Conservation (phyloP, 30 jellyfish, hydroid and myxozoan species). For the Aurelia coerulea region DNA sequence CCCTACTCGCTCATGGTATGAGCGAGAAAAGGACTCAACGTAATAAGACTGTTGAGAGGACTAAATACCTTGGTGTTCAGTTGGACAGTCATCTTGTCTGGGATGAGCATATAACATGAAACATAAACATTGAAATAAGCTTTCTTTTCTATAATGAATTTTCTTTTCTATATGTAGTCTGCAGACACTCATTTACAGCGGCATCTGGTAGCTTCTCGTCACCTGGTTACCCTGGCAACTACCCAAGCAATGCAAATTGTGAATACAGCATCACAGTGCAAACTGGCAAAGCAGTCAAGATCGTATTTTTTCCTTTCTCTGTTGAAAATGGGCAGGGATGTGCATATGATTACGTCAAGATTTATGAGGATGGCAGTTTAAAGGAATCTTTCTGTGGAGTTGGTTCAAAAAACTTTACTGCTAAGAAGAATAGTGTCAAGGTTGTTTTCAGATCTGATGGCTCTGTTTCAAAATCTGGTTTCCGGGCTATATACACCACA, state of each 20-base stretch:
- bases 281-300: slow-evolving; percentile 4
- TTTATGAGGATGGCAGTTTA: background rate
- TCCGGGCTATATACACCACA: background rate
- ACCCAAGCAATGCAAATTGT: slow-evolving; percentile 5
- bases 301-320: background rate
- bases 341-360: background rate
- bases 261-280: background rate
- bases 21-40: no score
- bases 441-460: background rate
- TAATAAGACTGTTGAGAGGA: no score
- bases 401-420: background rate
- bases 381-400: background rate
- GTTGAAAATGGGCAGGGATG: background rate
- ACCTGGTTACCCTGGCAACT: background rate
- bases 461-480: background rate
- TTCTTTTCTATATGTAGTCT: background rate
- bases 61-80: no score
- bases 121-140: no score
- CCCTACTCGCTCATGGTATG: no score
- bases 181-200: slow-evolving; percentile 8
- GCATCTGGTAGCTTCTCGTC: slow-evolving; percentile 12
- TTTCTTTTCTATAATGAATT: background rate
- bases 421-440: background rate
- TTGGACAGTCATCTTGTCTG: no score
- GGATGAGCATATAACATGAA: no score